Conservation (phyloP, 2,888 invertebrate species). For the Mycogona germanica region DNA sequence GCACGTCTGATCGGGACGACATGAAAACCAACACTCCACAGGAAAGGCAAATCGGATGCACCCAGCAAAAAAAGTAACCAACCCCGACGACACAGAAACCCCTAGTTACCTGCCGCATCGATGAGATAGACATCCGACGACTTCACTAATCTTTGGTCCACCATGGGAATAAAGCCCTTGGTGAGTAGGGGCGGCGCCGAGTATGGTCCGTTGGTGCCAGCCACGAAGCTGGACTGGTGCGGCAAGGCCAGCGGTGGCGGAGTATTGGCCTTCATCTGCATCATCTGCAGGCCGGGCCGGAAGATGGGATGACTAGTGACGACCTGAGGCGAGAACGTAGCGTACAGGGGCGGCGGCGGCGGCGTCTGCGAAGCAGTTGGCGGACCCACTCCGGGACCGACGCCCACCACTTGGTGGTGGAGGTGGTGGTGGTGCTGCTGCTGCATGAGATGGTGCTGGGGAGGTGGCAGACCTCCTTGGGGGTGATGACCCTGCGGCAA, state of each 20-base stretch:
- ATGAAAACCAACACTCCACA: background rate
- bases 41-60: background rate
- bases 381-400: background rate
- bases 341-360: slow-evolving; percentile 10
- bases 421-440: background rate
- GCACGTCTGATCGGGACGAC: no score
- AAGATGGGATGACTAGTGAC: slow-evolving; percentile 18
- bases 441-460: background rate
- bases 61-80: background rate
- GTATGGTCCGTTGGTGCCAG: slow-evolving; percentile 11
- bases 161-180: slow-evolving; percentile 19
- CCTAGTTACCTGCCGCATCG: slow-evolving; percentile 16
- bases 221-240: slow-evolving; percentile 7
- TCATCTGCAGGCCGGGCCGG: slow-evolving; percentile 19
- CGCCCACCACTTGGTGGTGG: background rate
- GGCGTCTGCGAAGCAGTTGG: slow-evolving; percentile 11
- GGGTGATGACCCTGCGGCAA: background rate
- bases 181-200: slow-evolving; percentile 15
- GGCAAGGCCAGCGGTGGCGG: slow-evolving; percentile 17
- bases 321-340: slow-evolving; percentile 16
- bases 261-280: slow-evolving; percentile 15
- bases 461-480: background rate
- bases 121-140: slow-evolving; percentile 18
- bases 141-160: slow-evolving; percentile 21
- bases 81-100: background rate